A percentile compares a stretch with the other conserved stretches of the same genome.
Conservation (phyloP, 2,797 vertebrate genomes). For the Thalassophryne amazonica region DNA sequence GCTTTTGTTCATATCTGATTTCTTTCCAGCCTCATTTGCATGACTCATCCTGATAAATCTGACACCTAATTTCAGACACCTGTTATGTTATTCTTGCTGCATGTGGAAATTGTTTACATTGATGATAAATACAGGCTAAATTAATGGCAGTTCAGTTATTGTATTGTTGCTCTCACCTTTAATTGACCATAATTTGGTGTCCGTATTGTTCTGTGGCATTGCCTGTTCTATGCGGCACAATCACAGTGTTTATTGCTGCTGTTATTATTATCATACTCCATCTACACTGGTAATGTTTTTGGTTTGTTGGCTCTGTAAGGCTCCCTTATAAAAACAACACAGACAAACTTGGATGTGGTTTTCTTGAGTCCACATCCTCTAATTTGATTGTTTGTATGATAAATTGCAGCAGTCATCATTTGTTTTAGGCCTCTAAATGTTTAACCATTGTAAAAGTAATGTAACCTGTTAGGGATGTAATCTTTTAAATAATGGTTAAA, state of each 20-base stretch:
- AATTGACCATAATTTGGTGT: background rate
- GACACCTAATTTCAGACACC: background rate
- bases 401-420: slow-evolving; percentile 6
- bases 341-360: background rate
- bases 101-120: slow-evolving; percentile 11
- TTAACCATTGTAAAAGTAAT: no score
- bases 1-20: background rate
- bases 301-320: background rate
- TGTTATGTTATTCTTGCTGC: background rate
- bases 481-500: no score
- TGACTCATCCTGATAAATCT: background rate
- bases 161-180: slow-evolving; percentile 13
- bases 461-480: no score
- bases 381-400: slow-evolving; percentile 12
- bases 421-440: background rate
- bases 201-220: background rate
- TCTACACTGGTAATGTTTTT: slow-evolving; percentile 1
- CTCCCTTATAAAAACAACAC: slow-evolving; percentile 1
- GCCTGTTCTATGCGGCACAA: background rate
- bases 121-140: slow-evolving; percentile 3
- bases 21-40: background rate
- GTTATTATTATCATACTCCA: background rate
- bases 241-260: slow-evolving; percentile 1
- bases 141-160: slow-evolving; percentile 6
- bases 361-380: background rate